Conservation (phyloP, 2,113 vertebrate genomes). For the Athene cunicularia region DNA sequence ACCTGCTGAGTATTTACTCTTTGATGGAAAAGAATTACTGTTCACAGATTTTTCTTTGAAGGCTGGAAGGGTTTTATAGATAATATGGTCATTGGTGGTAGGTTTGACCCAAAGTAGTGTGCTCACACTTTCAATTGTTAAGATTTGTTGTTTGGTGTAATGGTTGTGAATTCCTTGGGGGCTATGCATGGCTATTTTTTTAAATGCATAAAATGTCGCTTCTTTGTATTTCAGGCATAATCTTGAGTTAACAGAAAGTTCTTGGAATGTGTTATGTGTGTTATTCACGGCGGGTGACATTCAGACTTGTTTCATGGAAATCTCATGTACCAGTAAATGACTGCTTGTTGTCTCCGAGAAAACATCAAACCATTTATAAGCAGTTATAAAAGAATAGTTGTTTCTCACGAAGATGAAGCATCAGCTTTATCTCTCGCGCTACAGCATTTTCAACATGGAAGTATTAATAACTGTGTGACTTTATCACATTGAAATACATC, state of each 20-base stretch:
- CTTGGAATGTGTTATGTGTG: conserved; percentile 26
- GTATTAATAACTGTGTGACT: neutral
- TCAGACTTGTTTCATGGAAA: conserved; percentile 6
- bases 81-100: neutral
- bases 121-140: neutral
- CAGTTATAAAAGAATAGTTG: conserved; percentile 14
- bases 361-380: neutral
- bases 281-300: neutral
- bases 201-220: neutral
- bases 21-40: neutral
- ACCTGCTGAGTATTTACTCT: neutral
- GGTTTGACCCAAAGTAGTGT: neutral
- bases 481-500: neutral
- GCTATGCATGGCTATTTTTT: neutral
- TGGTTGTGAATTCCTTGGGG: neutral
- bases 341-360: neutral
- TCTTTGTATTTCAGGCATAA: neutral
- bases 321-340: conserved; percentile 14
- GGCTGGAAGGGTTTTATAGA: neutral
- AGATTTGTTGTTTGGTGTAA: neutral
- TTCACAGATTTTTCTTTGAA: neutral
- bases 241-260: conserved; percentile 23
- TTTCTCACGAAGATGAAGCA: neutral
- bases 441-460: neutral
- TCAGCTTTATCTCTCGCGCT: neutral